Base-by-base conservation (phyloP, 2,888 invertebrate species). In the Drosophila conformis region DNA sequence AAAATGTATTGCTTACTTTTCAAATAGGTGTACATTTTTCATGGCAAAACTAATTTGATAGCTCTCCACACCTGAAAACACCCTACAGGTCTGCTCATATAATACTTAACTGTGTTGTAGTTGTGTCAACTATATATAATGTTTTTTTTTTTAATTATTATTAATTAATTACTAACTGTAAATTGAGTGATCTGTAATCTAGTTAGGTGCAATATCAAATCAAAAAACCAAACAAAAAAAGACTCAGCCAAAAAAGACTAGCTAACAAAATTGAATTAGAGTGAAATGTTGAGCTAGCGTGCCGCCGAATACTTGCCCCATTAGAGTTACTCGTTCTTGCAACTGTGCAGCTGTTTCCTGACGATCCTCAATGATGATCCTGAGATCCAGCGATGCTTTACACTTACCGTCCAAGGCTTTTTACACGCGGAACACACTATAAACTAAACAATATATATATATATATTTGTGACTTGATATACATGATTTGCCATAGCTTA, bases 341-440 rank as follows among this genome's bases (percentile, higher is more conserved):
- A 21, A 52, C 63, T 69, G 59, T 60, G 62, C 77, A 69, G 62
- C 62, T 69, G 69, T 36, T 60, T 70, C 76, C 63, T 61, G 35
- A 72, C 15, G 48, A 56, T n/a, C 56, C 36, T 60, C 8, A 21
- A 33, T 10, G 58, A 21, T 21, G 21, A 40, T 38, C 56, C 40
- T 54, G 10, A 6, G 21, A 27, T 36, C 46, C 68, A 70, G 66
- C 71, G 73, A 80, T 70, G 74, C 87, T 84, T 77, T 53, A 73
- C 73, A 74, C 38, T 83, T 73, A 79, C 85, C 85, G 85, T 86
- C 85, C 85, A 78, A 64, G 65, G 76, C 77, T 71, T 80, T 70
- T 70, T 73, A 71, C 61, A 71, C 70, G 58, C 78, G 78, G 78
- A 78, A 63, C 59, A 61, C 56, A 64, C 46, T 54, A 40, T 54